Evolutionary conservation across 1,140 invertebrate species (phyloP).

Genomic region (Geopemphigus sp.): DNA sequence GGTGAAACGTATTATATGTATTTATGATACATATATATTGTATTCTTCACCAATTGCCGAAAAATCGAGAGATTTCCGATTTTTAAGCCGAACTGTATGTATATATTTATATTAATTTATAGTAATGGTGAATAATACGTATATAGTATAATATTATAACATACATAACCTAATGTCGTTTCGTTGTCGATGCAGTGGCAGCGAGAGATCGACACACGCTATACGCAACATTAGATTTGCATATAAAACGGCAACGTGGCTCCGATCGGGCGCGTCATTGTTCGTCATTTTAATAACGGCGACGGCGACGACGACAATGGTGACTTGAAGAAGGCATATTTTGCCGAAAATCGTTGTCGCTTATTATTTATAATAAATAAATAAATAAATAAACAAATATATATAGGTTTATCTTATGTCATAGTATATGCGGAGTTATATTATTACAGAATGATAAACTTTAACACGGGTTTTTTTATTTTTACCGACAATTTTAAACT

Average conservation of each 20-base stretch:
- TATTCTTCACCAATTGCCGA: neutral
- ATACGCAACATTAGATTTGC: neutral
- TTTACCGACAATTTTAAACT: too few species aligned
- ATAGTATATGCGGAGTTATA: too few species aligned
- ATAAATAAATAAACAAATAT: too few species aligned
- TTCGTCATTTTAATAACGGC: constrained; percentile 27
- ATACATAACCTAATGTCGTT: neutral
- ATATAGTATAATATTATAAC: neutral
- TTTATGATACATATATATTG: too few species aligned
- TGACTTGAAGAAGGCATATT: neutral
- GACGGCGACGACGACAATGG: too few species aligned
- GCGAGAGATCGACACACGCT: neutral
- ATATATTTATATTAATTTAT: too few species aligned
- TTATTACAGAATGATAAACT: too few species aligned
- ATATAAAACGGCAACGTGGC: constrained; percentile 9
- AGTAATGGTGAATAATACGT: too few species aligned
- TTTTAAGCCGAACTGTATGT: neutral
- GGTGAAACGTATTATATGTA: neutral
- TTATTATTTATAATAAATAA: too few species aligned
- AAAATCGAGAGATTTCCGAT: neutral
- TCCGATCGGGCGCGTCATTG: neutral
- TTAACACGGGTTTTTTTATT: too few species aligned
- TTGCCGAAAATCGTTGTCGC: neutral
- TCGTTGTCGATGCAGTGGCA: too few species aligned
- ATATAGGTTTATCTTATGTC: too few species aligned